Conservation (phyloP, 2,113 vertebrate genomes). For the Proteles cristata region DNA sequence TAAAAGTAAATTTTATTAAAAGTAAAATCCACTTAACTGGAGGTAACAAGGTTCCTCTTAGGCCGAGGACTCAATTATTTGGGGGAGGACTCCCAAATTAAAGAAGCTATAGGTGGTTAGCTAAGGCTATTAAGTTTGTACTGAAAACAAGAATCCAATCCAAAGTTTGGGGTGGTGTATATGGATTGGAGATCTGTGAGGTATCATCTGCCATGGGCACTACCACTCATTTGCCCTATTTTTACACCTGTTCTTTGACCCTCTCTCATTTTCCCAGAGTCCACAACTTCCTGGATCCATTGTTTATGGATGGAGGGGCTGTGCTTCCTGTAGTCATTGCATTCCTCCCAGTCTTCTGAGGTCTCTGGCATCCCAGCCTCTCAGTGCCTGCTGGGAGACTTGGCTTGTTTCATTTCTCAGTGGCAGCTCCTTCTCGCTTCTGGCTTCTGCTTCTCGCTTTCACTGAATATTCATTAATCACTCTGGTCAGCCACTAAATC, state of each 20-base stretch:
- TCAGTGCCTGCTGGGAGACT: not conserved
- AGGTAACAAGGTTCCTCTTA: not conserved
- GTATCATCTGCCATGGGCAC: too few relatives aligned
- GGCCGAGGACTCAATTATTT: not conserved
- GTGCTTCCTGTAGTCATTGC: not conserved
- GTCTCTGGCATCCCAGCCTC: not conserved
- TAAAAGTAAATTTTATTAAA: not conserved
- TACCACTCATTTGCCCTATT: not conserved
- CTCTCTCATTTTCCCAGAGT: not conserved
- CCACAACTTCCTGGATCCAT: not conserved
- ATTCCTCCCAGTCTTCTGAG: not conserved
- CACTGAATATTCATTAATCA: too few relatives aligned
- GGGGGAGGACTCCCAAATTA: not conserved
- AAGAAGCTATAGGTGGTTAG: not conserved
- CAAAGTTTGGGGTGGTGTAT: not conserved
- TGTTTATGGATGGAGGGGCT: not conserved
- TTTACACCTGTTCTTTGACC: not conserved
- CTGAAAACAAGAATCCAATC: not conserved
- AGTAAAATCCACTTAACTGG: not conserved
- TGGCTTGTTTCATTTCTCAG: not conserved
- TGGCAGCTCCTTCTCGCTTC: not conserved
- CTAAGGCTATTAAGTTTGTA: not conserved
- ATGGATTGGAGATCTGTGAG: too few relatives aligned
- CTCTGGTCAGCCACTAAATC: not conserved
- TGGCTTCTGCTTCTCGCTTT: not conserved